These are phyloP conservation scores for Callinectes sapidus DNA, from an alignment of 2,888 invertebrate species.

Conservation along the genomic window DNA sequence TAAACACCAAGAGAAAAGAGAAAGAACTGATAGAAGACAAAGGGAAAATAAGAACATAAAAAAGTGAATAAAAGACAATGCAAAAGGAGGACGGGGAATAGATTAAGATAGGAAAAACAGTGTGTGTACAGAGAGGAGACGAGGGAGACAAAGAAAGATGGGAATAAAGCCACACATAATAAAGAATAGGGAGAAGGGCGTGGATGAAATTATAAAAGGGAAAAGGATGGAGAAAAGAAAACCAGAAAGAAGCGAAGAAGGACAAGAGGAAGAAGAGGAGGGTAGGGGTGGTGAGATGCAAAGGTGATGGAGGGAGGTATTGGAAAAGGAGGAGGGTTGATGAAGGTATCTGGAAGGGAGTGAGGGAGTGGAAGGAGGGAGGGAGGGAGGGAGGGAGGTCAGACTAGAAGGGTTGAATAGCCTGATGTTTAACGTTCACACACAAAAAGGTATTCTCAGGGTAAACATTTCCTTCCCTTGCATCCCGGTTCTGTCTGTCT, in stretches of 20 bases:
- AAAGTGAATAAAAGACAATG: too few relatives aligned
- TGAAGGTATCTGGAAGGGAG: neutral
- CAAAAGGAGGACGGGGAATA: too few relatives aligned
- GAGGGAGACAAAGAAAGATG: neutral
- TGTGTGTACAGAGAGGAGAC: neutral
- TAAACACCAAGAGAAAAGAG: neutral
- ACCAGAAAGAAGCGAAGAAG: neutral
- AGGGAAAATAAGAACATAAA: too few relatives aligned
- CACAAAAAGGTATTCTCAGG: conserved; percentile 27
- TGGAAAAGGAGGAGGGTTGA: neutral
- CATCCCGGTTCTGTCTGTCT: neutral
- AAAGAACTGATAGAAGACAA: neutral
- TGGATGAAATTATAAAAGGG: neutral
- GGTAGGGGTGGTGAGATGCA: neutral
- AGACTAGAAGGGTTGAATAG: conserved; percentile 1
- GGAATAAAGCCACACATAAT: neutral
- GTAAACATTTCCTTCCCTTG: neutral
- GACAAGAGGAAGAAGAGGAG: neutral
- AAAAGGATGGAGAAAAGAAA: neutral
- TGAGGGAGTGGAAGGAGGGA: neutral
- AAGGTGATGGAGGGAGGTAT: neutral
- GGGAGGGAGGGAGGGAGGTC: conserved; percentile 6
- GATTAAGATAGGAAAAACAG: too few relatives aligned
- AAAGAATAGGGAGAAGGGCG: neutral
- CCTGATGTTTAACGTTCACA: conserved; percentile 14